Percentiles rank a stretch among this genome's conserved stretches.
Evolutionary conservation across 2,888 invertebrate genomes (phyloP).

Genomic region (Lasioglossum malachurum): DNA sequence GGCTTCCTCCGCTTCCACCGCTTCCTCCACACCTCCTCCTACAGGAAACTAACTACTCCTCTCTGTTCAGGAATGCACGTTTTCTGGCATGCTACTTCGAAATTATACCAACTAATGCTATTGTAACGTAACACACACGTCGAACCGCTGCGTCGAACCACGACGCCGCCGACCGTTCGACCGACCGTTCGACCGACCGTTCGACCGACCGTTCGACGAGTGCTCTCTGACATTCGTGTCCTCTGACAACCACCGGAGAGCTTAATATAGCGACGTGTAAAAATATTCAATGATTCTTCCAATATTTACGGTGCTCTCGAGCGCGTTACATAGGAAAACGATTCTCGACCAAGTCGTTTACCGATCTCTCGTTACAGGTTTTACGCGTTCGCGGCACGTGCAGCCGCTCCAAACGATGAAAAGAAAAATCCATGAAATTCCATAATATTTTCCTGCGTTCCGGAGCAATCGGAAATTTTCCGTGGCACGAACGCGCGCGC

Average conservation of each 20-base stretch:
- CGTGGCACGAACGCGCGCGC: not conserved
- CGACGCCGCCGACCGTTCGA: not conserved
- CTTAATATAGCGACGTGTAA: constrained; percentile 8
- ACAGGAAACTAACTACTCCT: constrained; percentile 50
- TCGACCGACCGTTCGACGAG: constrained; percentile 1
- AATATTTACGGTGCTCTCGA: constrained; percentile 13
- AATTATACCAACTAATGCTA: constrained; percentile 58
- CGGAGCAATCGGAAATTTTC: not conserved
- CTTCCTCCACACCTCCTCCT: constrained; percentile 23
- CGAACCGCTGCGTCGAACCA: not conserved
- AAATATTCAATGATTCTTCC: constrained; percentile 27
- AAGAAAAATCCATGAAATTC: not conserved
- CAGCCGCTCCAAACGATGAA: not conserved
- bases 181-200: constrained; percentile 2
- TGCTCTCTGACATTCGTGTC: constrained; percentile 10
- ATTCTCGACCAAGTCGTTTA: not conserved
- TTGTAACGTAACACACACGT: constrained; percentile 6
- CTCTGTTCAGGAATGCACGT: constrained; percentile 43
- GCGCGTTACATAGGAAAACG: not conserved
- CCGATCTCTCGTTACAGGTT: not conserved
- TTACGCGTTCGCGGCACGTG: not conserved
- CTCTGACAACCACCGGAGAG: not conserved
- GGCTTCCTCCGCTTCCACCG: constrained; percentile 44
- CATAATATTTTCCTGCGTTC: not conserved
- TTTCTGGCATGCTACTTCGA: constrained; percentile 56